phyloP scores from a whole-genome alignment of 2,888 invertebrate genomes.

The Coenonympha arcania region DNA sequence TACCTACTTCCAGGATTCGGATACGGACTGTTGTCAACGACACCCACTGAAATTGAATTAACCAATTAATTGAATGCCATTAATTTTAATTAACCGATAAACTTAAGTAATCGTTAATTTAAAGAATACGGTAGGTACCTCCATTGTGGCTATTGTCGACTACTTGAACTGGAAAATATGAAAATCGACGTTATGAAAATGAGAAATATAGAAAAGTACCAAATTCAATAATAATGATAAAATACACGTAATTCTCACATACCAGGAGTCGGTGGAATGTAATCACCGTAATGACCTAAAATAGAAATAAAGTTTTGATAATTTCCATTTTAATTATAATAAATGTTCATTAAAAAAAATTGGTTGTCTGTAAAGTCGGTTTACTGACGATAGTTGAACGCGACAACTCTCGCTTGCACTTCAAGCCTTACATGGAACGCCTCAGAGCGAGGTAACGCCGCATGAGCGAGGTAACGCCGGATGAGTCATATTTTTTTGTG shows the following conservation, averaged over 20 bases:
- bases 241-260: not conserved
- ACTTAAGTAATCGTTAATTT: not conserved
- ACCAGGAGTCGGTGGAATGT: not conserved
- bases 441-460: too few species aligned
- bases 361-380: too few species aligned
- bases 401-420: too few species aligned
- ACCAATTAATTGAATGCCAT: not conserved
- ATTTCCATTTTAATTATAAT: too few species aligned
- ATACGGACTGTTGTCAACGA: slow-evolving; percentile 21
- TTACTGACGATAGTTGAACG: too few species aligned
- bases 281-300: not conserved
- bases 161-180: not conserved
- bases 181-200: not conserved
- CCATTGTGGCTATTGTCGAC: not conserved
- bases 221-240: not conserved
- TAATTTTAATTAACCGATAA: not conserved
- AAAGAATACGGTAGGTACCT: not conserved
- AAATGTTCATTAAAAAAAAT: too few species aligned
- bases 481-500: too few species aligned
- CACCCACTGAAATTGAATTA: slow-evolving; percentile 27
- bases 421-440: too few species aligned
- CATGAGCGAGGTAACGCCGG: too few species aligned
- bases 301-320: not conserved
- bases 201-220: not conserved
- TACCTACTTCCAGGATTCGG: slow-evolving; percentile 15